phyloP scores from a whole-genome alignment of 1,140 invertebrate species.

The Antheraea pernyi region DNA sequence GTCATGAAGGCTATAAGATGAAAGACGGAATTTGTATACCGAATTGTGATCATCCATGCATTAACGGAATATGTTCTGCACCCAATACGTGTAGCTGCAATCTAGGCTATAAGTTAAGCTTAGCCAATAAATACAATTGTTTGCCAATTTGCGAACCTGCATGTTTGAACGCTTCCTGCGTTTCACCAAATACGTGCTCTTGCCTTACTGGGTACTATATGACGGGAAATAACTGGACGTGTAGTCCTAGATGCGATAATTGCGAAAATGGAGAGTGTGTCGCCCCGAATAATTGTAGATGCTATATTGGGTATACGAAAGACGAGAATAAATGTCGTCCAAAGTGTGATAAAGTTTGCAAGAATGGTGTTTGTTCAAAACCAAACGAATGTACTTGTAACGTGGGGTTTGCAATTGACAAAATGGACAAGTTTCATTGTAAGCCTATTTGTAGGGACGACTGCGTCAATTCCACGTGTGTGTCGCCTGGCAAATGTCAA shows the following conservation, averaged over 20 bases:
- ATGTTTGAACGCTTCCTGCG: conserved; percentile 76
- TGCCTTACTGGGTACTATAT: conserved; percentile 76
- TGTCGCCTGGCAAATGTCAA: conserved; percentile 20
- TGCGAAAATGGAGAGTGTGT: conserved; percentile 79
- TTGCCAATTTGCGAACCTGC: conserved; percentile 48
- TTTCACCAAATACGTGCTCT: conserved; percentile 64
- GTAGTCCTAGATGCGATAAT: conserved; percentile 35
- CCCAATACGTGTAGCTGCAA: conserved; percentile 38
- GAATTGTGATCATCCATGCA: conserved; percentile 59
- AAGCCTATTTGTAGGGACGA: conserved; percentile 18
- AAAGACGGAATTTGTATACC: conserved; percentile 8
- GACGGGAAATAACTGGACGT: conserved; percentile 45
- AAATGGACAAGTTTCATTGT: conserved; percentile 17
- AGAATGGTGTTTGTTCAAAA: conserved; percentile 56
- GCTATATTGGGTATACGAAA: conserved; percentile 42
- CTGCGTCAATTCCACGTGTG: conserved; percentile 20
- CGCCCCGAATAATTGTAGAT: conserved; percentile 71
- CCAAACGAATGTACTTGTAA: conserved; percentile 36
- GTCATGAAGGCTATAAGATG: conserved; percentile 24
- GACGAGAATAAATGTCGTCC: conserved; percentile 53
- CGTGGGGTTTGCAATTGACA: conserved; percentile 18
- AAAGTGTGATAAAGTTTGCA: conserved; percentile 63
- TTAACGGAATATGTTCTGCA: conserved; percentile 64
- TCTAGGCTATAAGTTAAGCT: conserved; percentile 18
- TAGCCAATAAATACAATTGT: conserved; percentile 14